Evolutionary conservation across 2,888 invertebrate genomes (phyloP).

Genomic region (Panopea generosa): DNA sequence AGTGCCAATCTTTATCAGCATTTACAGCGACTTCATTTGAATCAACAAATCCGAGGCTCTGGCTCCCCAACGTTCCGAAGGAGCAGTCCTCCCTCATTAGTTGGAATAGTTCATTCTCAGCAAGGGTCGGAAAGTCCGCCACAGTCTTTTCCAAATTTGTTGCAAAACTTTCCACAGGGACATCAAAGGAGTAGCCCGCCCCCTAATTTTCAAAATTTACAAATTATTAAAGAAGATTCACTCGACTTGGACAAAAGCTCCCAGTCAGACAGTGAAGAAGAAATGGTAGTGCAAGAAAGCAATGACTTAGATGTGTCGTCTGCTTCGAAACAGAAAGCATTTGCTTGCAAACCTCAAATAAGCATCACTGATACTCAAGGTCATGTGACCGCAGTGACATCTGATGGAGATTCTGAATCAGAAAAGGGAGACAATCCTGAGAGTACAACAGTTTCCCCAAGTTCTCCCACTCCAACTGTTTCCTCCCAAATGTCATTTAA

Average conservation of each 20-base stretch:
- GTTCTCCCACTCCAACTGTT: slow-evolving; percentile 28
- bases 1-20: slow-evolving; percentile 84
- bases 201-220: slow-evolving; percentile 83
- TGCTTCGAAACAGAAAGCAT: slow-evolving; percentile 64
- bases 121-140: slow-evolving; percentile 74
- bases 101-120: slow-evolving; percentile 37
- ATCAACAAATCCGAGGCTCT: slow-evolving; percentile 70
- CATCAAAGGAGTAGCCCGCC: slow-evolving; percentile 82
- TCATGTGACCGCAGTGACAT: slow-evolving; percentile 83
- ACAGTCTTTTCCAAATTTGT: slow-evolving; percentile 64
- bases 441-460: slow-evolving; percentile 45
- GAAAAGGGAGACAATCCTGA: slow-evolving; percentile 57
- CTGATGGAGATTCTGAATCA: slow-evolving; percentile 67
- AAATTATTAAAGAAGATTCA: slow-evolving; percentile 84
- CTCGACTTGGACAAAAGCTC: slow-evolving; percentile 64
- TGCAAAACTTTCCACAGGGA: slow-evolving; percentile 68
- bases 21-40: slow-evolving; percentile 85
- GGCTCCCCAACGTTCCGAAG: slow-evolving; percentile 62
- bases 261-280: slow-evolving; percentile 64
- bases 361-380: slow-evolving; percentile 96
- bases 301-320: slow-evolving; percentile 41
- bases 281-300: slow-evolving; percentile 65
- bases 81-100: slow-evolving; percentile 60
- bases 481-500: slow-evolving; percentile 36
- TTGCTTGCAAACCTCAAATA: slow-evolving; percentile 91